phyloP scores from a whole-genome alignment of 1,140 invertebrate species.

The Coelopa frigida region DNA sequence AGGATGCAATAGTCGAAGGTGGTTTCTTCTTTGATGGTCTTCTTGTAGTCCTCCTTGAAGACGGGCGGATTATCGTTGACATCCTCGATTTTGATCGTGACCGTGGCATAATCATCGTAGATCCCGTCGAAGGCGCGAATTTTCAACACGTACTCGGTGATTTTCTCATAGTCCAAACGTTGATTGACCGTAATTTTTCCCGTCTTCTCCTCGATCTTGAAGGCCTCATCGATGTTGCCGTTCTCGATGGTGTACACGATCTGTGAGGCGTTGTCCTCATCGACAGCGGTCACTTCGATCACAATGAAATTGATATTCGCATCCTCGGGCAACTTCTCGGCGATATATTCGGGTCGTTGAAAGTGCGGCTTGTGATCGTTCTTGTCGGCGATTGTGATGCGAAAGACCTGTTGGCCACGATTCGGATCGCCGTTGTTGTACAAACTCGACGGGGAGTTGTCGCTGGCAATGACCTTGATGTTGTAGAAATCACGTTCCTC shows the following conservation, averaged over 20 bases:
- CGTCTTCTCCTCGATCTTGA: slow-evolving; percentile 68
- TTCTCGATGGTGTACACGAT: slow-evolving; percentile 70
- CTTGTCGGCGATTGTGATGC: slow-evolving; percentile 83
- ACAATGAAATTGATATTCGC: slow-evolving; percentile 72
- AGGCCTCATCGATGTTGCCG: slow-evolving; percentile 70
- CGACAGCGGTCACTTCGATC: slow-evolving; percentile 71
- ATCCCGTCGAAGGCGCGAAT: slow-evolving; percentile 72
- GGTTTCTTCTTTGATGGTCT: slow-evolving; percentile 63
- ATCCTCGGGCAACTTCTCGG: slow-evolving; percentile 71
- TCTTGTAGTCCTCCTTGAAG: slow-evolving; percentile 59
- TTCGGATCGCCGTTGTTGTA: slow-evolving; percentile 59
- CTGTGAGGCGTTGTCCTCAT: slow-evolving; percentile 73
- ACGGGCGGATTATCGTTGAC: slow-evolving; percentile 78
- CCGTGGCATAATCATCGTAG: slow-evolving; percentile 65
- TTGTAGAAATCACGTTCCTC: slow-evolving; percentile 72
- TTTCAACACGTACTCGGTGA: slow-evolving; percentile 66
- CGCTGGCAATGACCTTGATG: slow-evolving; percentile 74
- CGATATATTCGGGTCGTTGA: slow-evolving; percentile 62
- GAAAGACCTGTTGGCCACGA: slow-evolving; percentile 66
- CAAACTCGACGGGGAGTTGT: slow-evolving; percentile 77
- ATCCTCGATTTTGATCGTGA: slow-evolving; percentile 71
- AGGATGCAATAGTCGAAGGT: slow-evolving; percentile 58
- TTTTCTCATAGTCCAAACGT: slow-evolving; percentile 76
- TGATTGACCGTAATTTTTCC: slow-evolving; percentile 72
- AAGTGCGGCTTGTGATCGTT: slow-evolving; percentile 84